Percentiles rank a stretch among this genome's conserved stretches.
Evolutionary conservation across 2,888 invertebrate species (phyloP).

Genomic region (Synergus itoensis): DNA sequence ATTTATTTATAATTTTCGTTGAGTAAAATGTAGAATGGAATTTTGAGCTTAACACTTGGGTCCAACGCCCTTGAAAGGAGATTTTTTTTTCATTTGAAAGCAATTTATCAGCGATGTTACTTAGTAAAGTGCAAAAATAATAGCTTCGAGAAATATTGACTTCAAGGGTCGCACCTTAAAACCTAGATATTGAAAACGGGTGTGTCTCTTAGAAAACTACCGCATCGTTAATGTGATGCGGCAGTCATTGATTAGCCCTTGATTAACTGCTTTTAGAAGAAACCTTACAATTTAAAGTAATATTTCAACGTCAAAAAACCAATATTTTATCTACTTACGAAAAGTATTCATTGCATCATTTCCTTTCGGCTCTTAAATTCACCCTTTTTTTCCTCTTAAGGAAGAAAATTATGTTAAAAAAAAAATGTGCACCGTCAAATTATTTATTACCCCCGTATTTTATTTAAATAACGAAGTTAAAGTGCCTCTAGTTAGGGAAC

Average conservation of each 20-base stretch:
- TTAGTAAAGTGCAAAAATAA: constrained; percentile 34
- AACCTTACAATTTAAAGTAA: neutral
- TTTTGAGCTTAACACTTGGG: too few relatives aligned
- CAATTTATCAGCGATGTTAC: constrained; percentile 30
- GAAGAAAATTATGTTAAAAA: neutral
- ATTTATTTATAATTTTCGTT: too few relatives aligned
- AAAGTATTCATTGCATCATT: neutral
- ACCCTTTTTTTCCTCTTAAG: neutral
- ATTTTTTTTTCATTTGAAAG: neutral
- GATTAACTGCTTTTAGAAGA: constrained; percentile 1
- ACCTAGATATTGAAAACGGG: constrained; percentile 54
- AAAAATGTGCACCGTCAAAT: neutral
- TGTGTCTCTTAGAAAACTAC: constrained; percentile 33
- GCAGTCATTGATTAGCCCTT: constrained; percentile 1
- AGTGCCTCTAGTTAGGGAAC: neutral
- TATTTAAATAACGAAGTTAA: neutral
- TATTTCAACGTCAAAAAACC: neutral
- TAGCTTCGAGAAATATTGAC: constrained; percentile 49
- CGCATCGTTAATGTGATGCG: constrained; percentile 37
- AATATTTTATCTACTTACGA: neutral
- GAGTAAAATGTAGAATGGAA: too few relatives aligned
- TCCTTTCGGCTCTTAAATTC: neutral
- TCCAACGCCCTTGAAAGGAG: too few relatives aligned
- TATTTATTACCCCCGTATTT: neutral
- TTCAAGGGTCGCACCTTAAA: constrained; percentile 65